Evolutionary conservation across 2,888 invertebrate species (phyloP).

Genomic region (Amiota communis): DNA sequence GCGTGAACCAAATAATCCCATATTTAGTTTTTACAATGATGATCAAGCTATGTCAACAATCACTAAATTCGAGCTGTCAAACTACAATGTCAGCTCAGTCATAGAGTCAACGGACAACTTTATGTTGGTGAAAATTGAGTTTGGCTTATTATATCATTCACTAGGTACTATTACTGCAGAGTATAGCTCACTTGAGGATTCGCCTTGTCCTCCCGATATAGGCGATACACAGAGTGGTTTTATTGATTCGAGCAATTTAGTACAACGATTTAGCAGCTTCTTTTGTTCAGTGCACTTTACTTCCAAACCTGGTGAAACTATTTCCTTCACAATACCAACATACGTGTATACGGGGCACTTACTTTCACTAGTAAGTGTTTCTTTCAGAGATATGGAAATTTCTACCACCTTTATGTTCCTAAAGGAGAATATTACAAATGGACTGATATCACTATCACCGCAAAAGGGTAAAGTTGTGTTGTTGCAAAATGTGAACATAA

Average conservation of each 20-base stretch:
- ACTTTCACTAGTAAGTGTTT: constrained; percentile 22
- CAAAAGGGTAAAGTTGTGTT: constrained; percentile 51
- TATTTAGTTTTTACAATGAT: constrained; percentile 57
- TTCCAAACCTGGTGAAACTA: constrained; percentile 49
- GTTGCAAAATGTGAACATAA: constrained; percentile 39
- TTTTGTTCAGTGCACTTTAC: constrained; percentile 55
- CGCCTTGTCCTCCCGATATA: constrained; percentile 74
- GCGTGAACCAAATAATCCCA: background rate
- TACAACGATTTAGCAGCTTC: constrained; percentile 42
- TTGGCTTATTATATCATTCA: background rate
- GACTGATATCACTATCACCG: constrained; percentile 43
- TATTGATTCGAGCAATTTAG: constrained; percentile 34
- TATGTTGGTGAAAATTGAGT: constrained; percentile 76
- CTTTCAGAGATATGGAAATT: constrained; percentile 41
- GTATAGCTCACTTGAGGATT: constrained; percentile 74
- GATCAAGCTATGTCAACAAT: constrained; percentile 60
- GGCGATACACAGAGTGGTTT: constrained; percentile 65
- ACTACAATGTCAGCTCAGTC: constrained; percentile 68
- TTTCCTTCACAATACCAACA: constrained; percentile 55
- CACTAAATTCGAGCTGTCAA: constrained; percentile 62
- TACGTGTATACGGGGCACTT: constrained; percentile 7
- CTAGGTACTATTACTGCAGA: background rate
- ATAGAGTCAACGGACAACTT: constrained; percentile 79
- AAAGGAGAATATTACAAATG: constrained; percentile 45
- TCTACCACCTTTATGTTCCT: background rate